A percentile compares a stretch with the other conserved stretches of the same genome.
phyloP scores from a whole-genome alignment of 1,140 invertebrate species.

The Drosophila rufa region DNA sequence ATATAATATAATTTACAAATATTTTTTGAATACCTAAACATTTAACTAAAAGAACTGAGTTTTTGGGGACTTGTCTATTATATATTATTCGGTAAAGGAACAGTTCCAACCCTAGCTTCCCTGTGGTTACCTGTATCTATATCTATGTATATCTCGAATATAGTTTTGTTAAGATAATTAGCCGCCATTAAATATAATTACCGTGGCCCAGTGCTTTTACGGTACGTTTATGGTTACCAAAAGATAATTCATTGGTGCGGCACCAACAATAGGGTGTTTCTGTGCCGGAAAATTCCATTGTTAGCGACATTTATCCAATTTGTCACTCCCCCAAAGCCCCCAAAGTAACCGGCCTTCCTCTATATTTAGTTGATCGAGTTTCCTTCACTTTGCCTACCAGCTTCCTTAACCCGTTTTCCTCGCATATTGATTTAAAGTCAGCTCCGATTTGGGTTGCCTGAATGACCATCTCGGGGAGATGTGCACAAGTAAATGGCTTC shows the following conservation, averaged over 20 bases:
- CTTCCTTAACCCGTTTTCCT: slow-evolving; percentile 3
- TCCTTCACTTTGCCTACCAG: neutral
- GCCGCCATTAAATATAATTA: slow-evolving; percentile 16
- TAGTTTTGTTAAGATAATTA: slow-evolving; percentile 2
- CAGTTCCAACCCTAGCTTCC: neutral
- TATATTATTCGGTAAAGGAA: neutral
- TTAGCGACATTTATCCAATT: slow-evolving; percentile 7
- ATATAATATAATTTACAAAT: neutral
- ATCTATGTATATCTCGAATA: neutral
- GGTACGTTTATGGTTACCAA: slow-evolving; percentile 3
- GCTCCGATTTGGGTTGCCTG: slow-evolving; percentile 24
- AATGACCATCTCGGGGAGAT: slow-evolving; percentile 23
- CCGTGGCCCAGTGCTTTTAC: neutral
- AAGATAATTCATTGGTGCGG: slow-evolving; percentile 19
- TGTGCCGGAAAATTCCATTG: slow-evolving; percentile 21
- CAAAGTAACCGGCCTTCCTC: neutral
- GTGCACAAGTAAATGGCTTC: slow-evolving; percentile 38
- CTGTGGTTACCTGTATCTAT: neutral
- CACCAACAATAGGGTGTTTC: slow-evolving; percentile 6
- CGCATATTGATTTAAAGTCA: slow-evolving; percentile 45
- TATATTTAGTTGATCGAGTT: slow-evolving; percentile 4
- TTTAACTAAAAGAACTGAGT: neutral
- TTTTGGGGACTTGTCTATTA: too few relatives aligned
- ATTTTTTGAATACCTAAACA: neutral
- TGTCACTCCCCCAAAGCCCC: neutral